A percentile compares a stretch with the other conserved stretches of the same genome.
Evolutionary conservation across 2,888 invertebrate genomes (phyloP).

Genomic region (Perithous albicinctus): DNA sequence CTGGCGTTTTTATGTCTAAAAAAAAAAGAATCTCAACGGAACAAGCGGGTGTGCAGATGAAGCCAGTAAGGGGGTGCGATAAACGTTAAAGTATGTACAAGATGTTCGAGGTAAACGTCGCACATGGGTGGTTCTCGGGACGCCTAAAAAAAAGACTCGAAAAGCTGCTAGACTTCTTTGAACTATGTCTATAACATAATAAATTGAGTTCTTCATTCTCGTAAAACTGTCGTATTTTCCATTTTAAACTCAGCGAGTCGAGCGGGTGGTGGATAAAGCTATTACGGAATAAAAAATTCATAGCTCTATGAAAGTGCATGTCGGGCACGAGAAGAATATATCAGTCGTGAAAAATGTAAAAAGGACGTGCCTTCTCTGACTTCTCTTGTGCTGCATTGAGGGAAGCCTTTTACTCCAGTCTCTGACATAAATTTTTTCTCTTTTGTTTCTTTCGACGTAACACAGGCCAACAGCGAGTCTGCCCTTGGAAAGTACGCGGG

Average conservation of each 20-base stretch:
- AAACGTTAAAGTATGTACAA: conserved; percentile 33
- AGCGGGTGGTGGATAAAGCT: conserved; percentile 6
- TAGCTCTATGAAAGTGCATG: conserved; percentile 4
- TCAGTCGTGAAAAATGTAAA: conserved; percentile 40
- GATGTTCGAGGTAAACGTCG: conserved; percentile 6
- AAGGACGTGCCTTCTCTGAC: conserved; percentile 31
- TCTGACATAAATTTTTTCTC: conserved; percentile 22
- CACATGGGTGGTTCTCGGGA: background rate
- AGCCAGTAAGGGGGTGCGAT: background rate
- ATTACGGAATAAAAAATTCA: conserved; percentile 46
- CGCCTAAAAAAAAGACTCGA: background rate
- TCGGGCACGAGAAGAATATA: conserved; percentile 10
- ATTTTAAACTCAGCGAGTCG: conserved; percentile 12
- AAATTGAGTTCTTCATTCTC: conserved; percentile 7
- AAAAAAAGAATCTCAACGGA: background rate
- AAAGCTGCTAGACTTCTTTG: conserved; percentile 13
- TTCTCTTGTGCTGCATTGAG: conserved; percentile 38
- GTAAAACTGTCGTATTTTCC: background rate
- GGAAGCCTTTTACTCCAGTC: background rate
- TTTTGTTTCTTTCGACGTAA: conserved; percentile 31
- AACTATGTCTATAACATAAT: background rate
- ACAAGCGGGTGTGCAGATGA: background rate
- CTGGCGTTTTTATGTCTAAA: background rate
- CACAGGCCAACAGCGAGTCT: conserved; percentile 96
- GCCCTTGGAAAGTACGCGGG: conserved; percentile 97